Conservation (phyloP, 2,888 invertebrate species). For the Chouioia cunea region DNA sequence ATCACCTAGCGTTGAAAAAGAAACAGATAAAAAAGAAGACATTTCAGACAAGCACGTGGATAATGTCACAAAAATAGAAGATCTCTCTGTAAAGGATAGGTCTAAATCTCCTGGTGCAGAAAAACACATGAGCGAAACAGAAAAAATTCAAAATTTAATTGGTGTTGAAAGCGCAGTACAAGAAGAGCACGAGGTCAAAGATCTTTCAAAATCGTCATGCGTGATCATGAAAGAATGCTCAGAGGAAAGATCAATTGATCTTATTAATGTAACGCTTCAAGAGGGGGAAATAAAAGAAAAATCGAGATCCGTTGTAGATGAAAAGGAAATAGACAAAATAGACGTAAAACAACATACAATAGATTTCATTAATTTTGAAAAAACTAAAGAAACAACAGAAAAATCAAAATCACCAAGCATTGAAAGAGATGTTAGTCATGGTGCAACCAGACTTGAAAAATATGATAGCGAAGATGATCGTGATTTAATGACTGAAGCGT, state of each 20-base stretch:
- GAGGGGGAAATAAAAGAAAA: not conserved
- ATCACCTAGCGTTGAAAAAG: constrained; percentile 10
- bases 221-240: not conserved
- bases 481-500: too few species aligned
- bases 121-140: not conserved
- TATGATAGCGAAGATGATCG: too few species aligned
- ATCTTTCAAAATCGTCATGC: not conserved
- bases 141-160: too few species aligned
- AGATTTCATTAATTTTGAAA: not conserved
- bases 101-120: constrained; percentile 11
- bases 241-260: not conserved
- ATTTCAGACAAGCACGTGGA: not conserved
- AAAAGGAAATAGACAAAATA: not conserved
- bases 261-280: not conserved
- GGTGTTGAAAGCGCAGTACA: too few species aligned
- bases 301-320: not conserved
- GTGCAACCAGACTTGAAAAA: too few species aligned
- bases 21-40: not conserved
- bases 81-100: too few species aligned
- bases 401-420: not conserved
- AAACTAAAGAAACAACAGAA: too few species aligned
- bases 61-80: too few species aligned
- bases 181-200: too few species aligned
- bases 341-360: not conserved
- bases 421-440: too few species aligned